Evolutionary conservation across 2,113 vertebrate genomes (phyloP).

Genomic region (Pseudopodoces humilis): DNA sequence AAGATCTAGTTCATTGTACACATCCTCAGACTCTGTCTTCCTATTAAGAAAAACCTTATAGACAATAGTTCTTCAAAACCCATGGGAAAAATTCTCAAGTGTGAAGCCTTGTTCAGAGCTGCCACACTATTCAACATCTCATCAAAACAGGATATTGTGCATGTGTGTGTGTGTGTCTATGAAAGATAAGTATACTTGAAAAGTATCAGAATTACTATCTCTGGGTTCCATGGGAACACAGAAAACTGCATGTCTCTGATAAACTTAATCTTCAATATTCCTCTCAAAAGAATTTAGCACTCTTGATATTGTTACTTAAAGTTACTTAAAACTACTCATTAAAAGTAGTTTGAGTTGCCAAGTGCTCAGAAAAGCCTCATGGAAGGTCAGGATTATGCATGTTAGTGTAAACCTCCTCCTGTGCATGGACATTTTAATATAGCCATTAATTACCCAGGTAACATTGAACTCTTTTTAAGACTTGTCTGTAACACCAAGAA

Average conservation of each 20-base stretch:
- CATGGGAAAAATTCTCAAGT: neutral
- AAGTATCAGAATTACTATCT: neutral
- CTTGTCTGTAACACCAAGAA: neutral
- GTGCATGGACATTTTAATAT: neutral
- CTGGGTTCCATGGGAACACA: neutral
- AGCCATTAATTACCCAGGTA: neutral
- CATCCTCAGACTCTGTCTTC: neutral
- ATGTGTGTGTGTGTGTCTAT: neutral
- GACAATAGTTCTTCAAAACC: neutral
- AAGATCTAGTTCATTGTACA: neutral
- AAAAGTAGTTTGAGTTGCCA: neutral
- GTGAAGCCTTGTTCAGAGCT: neutral
- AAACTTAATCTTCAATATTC: neutral
- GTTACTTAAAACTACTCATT: neutral
- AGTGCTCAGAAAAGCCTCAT: neutral
- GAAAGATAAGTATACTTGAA: neutral
- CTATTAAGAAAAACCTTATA: neutral
- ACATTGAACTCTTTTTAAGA: neutral
- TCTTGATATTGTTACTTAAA: neutral
- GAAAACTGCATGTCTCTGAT: neutral
- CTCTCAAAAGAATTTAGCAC: neutral
- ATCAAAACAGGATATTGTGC: neutral
- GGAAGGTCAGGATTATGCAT: neutral
- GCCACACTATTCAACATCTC: neutral
- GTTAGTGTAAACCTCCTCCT: neutral